Percentiles rank a stretch among this genome's conserved stretches.
Evolutionary conservation across 2,888 invertebrate genomes (phyloP).

Genomic region (Cetonia aurata): DNA sequence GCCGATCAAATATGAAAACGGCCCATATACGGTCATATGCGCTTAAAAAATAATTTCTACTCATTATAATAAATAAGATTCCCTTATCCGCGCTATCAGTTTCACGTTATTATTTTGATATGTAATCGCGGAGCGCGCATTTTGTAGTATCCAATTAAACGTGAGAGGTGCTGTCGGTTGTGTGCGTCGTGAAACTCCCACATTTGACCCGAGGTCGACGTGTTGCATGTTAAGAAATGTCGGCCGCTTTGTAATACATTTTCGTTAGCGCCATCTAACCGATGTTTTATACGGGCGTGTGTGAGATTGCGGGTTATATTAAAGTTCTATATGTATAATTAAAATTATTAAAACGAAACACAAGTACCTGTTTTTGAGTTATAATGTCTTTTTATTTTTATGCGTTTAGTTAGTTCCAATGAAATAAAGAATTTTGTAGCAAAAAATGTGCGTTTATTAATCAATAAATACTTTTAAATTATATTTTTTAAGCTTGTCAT

Average conservation of each 20-base stretch:
- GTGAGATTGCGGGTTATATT: background rate
- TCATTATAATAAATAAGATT: constrained; percentile 40
- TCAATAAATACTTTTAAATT: too few relatives aligned
- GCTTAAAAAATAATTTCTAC: constrained; percentile 36
- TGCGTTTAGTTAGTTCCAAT: too few relatives aligned
- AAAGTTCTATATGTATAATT: too few relatives aligned
- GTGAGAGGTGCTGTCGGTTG: constrained; percentile 38
- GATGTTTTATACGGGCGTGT: constrained; percentile 6
- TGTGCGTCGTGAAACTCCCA: constrained; percentile 43
- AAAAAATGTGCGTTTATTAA: too few relatives aligned
- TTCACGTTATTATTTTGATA: constrained; percentile 40
- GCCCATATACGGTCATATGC: constrained; percentile 13
- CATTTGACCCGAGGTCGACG: constrained; percentile 44
- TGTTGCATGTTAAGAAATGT: constrained; percentile 42
- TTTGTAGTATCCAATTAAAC: constrained; percentile 40
- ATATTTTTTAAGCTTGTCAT: too few relatives aligned
- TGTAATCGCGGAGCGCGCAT: constrained; percentile 32
- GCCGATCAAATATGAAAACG: constrained; percentile 14
- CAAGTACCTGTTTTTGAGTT: too few relatives aligned
- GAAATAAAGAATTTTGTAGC: too few relatives aligned
- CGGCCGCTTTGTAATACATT: constrained; percentile 43
- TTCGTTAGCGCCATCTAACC: constrained; percentile 44
- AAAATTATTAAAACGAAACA: too few relatives aligned
- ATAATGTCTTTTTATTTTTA: too few relatives aligned
- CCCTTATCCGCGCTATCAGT: constrained; percentile 39